Evolutionary conservation across 2,113 vertebrate species (phyloP).

Genomic region (Rhizomys pruinosus): DNA sequence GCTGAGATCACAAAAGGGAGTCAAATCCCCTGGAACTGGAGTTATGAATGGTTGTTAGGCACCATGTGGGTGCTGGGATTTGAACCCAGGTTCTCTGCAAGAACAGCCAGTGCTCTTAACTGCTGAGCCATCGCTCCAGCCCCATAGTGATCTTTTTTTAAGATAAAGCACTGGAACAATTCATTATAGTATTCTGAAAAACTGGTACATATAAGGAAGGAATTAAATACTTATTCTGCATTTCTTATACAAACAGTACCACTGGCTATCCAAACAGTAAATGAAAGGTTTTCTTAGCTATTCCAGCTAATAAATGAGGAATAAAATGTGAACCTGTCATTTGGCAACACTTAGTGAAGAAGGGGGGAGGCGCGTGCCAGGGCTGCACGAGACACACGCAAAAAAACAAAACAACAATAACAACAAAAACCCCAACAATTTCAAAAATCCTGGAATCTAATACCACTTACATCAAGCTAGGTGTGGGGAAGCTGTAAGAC

Average conservation of each 20-base stretch:
- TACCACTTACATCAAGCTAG: background rate
- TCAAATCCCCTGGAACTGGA: too few relatives aligned
- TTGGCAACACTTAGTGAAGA: background rate
- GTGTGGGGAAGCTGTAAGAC: too few relatives aligned
- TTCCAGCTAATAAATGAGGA: background rate
- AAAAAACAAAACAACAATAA: background rate
- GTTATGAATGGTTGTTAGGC: too few relatives aligned
- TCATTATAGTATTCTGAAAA: background rate
- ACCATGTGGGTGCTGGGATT: too few relatives aligned
- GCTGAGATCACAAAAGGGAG: too few relatives aligned
- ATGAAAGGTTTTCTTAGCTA: constrained; percentile 10
- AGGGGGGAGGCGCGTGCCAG: too few relatives aligned
- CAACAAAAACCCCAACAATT: background rate
- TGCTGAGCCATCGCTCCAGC: too few relatives aligned
- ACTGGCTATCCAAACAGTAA: background rate
- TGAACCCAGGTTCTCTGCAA: too few relatives aligned
- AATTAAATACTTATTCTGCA: background rate
- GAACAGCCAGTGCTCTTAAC: too few relatives aligned
- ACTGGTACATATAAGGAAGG: background rate
- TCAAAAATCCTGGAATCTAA: background rate
- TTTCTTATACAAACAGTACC: constrained; percentile 25
- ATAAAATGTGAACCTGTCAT: background rate
- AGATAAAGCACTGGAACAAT: background rate
- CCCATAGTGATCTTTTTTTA: too few relatives aligned
- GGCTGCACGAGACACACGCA: too few relatives aligned